Evolutionary conservation across 1,140 invertebrate species (phyloP), one percentile per base, ranked within the genome.

Genomic region (Danaus melanippus): DNA sequence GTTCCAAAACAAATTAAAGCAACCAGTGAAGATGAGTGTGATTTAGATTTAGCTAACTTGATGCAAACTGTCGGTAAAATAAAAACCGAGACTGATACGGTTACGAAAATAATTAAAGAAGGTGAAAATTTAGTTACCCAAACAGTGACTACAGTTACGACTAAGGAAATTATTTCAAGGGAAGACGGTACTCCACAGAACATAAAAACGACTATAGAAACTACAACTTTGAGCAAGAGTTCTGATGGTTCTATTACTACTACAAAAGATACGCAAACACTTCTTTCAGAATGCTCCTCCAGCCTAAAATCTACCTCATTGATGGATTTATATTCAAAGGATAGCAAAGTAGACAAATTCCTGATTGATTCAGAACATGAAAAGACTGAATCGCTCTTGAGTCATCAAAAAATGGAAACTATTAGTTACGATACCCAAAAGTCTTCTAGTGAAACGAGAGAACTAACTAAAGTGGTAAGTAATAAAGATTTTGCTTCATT

Each of bases 201-300:
- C 59, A 71, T 88, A n/a, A 88, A 88, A 70, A 88, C 87, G n/a
- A 88, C 87, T 7, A 88, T 88, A 62, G 87, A 88, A 75, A 88
- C 87, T 41, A 88, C 87, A 10, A 88, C 87, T 42, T 63, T 87
- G 0, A 87, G 87, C 60, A 88, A 86, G 70, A 76, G 84, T 52
- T 74, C 82, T 21, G 87, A 88, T 71, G 87, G 87, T 15, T 86
- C 85, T 15, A 85, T 75, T 10, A 83, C 77, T 21, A 87, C 84
- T 2, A 81, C 75, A 10, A 88, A 72, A 75, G 84, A 88, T 60
- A 88, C 84, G 46, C 77, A 88, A 69, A 88, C 84, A 9, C 69
- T 87, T 56, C 70, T 88, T 32, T 87, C 85, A 46, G 87, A 88
- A 79, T 88, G 87, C 69, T 87, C 87, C 62, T 87, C 87, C 11